phyloP scores from a whole-genome alignment of 1,140 invertebrate genomes.

The Amyelois transitella region DNA sequence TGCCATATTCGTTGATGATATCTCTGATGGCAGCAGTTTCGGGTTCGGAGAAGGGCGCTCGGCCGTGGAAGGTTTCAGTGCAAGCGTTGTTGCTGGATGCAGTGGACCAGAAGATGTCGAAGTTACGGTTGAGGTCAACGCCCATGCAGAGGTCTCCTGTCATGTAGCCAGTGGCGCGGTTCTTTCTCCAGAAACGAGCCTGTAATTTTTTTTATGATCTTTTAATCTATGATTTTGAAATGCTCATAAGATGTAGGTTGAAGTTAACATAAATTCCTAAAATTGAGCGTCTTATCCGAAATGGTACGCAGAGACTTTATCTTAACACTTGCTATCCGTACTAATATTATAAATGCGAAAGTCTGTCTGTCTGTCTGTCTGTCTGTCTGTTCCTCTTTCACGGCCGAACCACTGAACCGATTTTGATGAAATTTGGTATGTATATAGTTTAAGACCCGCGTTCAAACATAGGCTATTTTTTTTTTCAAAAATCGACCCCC shows the following conservation, averaged over 20 bases:
- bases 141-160: conserved; percentile 63
- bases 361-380: too few species aligned
- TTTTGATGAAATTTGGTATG: too few species aligned
- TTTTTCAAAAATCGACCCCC: too few species aligned
- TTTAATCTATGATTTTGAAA: background rate
- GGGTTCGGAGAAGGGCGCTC: conserved; percentile 80
- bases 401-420: too few species aligned
- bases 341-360: too few species aligned
- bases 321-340: too few species aligned
- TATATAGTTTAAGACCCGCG: too few species aligned
- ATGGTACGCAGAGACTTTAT: too few species aligned
- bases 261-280: too few species aligned
- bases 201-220: conserved; percentile 20
- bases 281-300: too few species aligned
- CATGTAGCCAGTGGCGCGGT: conserved; percentile 53
- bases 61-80: conserved; percentile 80
- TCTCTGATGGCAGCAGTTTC: conserved; percentile 73
- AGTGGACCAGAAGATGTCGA: conserved; percentile 74
- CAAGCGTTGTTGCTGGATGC: conserved; percentile 75
- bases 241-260: background rate
- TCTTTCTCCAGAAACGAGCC: conserved; percentile 78
- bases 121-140: conserved; percentile 79
- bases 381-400: too few species aligned
- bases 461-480: too few species aligned
- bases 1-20: conserved; percentile 44